Percentiles rank a stretch among this genome's conserved stretches.
Evolutionary conservation across 2,113 vertebrate species (phyloP).

Genomic region (Chascanopsetta lugubris): DNA sequence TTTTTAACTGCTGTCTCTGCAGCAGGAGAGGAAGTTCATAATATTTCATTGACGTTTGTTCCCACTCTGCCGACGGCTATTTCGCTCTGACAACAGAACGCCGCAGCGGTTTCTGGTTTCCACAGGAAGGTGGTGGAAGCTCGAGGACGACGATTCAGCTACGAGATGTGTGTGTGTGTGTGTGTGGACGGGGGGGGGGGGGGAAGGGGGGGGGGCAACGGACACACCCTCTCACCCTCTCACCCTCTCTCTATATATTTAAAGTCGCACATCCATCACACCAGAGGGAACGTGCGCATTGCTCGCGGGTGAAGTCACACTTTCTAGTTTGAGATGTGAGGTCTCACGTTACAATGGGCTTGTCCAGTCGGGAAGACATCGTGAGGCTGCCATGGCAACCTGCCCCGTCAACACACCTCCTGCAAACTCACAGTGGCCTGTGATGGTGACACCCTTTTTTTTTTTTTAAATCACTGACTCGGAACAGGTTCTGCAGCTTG

Average conservation of each 20-base stretch:
- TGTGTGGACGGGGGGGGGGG: too few species aligned
- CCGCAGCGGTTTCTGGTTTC: constrained; percentile 62
- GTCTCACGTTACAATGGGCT: constrained; percentile 51
- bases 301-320: constrained; percentile 1
- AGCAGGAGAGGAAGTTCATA: constrained; percentile 63
- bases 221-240: constrained; percentile 7
- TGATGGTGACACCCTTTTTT: neutral
- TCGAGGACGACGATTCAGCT: constrained; percentile 46
- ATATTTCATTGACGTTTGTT: constrained; percentile 73
- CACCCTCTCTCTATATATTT: too few species aligned
- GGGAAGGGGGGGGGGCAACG: constrained; percentile 1
- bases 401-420: constrained; percentile 9
- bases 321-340: constrained; percentile 43
- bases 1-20: constrained; percentile 70
- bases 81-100: constrained; percentile 38
- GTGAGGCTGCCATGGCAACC: constrained; percentile 12
- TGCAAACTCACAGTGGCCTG: neutral
- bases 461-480: neutral
- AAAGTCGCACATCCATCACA: constrained; percentile 17
- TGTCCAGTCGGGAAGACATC: constrained; percentile 11
- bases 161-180: too few species aligned
- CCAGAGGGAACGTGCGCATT: constrained; percentile 32
- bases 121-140: constrained; percentile 66
- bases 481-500: neutral
- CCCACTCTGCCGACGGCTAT: constrained; percentile 37